Percentiles rank a stretch among this genome's conserved stretches.
Conservation (phyloP, 2,888 invertebrate genomes). For the Bembecia ichneumoniformis region DNA sequence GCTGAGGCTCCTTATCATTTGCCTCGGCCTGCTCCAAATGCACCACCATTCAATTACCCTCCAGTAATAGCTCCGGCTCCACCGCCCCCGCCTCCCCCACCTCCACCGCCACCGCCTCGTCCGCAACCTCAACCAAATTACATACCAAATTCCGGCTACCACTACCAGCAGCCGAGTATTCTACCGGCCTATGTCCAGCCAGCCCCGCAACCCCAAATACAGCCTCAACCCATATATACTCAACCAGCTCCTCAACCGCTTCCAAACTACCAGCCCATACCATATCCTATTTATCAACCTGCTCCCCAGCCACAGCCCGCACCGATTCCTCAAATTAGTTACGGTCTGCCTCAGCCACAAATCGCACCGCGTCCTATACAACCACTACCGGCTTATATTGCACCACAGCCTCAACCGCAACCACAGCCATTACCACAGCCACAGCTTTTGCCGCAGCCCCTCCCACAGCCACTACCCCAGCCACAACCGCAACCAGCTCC, state of each 20-base stretch:
- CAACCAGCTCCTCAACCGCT: constrained; percentile 10
- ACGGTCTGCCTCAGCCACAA: not conserved
- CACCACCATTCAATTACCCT: constrained; percentile 38
- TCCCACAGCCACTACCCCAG: constrained; percentile 11
- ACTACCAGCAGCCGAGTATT: constrained; percentile 28
- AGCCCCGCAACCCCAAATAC: constrained; percentile 10
- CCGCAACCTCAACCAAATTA: constrained; percentile 14
- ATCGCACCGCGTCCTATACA: constrained; percentile 3
- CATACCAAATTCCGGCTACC: constrained; percentile 25
- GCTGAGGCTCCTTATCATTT: constrained; percentile 59
- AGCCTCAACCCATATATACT: constrained; percentile 2
- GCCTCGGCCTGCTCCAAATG: constrained; percentile 40
- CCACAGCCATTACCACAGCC: constrained; percentile 8
- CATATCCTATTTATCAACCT: not conserved
- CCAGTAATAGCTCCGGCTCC: constrained; percentile 20
- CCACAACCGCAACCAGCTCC: constrained; percentile 6
- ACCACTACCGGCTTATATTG: constrained; percentile 10
- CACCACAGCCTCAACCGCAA: constrained; percentile 2
- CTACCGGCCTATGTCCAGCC: constrained; percentile 21
- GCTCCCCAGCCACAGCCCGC: not conserved
- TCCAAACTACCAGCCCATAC: constrained; percentile 2
- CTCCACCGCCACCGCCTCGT: constrained; percentile 3
- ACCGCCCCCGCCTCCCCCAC: constrained; percentile 11
- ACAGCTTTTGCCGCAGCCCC: constrained; percentile 8
- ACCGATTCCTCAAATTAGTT: not conserved